These are phyloP conservation scores for Chromobotia macracanthus DNA, from an alignment of 2,797 vertebrate species.

Conservation along the genomic window DNA sequence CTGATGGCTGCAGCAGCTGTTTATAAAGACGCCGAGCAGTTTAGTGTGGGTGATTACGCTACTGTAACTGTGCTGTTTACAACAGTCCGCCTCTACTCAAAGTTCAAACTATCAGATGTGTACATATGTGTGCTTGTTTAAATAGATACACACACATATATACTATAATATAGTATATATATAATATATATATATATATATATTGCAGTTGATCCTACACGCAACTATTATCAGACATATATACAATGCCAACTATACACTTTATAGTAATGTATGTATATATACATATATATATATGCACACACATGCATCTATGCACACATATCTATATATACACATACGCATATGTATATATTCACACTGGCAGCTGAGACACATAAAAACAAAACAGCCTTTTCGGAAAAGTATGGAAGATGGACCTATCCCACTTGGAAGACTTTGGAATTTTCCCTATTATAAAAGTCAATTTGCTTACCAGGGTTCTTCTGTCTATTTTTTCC, in stretches of 20 bases:
- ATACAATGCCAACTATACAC: too few relatives aligned
- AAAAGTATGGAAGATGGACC: slow-evolving; percentile 50
- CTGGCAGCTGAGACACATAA: slow-evolving; percentile 41
- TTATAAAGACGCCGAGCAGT: slow-evolving; percentile 62
- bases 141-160: too few relatives aligned
- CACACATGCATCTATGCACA: too few relatives aligned
- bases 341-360: not conserved
- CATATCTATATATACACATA: too few relatives aligned
- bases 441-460: slow-evolving; percentile 60
- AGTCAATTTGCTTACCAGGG: slow-evolving; percentile 55
- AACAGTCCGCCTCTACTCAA: slow-evolving; percentile 20
- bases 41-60: slow-evolving; percentile 53
- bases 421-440: slow-evolving; percentile 56
- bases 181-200: too few relatives aligned
- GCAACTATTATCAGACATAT: too few relatives aligned
- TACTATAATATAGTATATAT: too few relatives aligned
- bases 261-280: too few relatives aligned
- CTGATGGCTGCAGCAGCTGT: slow-evolving; percentile 64
- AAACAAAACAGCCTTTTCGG: slow-evolving; percentile 53
- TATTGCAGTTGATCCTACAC: too few relatives aligned
- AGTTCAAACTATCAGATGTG: not conserved
- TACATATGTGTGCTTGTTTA: not conserved
- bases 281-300: too few relatives aligned
- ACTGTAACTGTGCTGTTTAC: slow-evolving; percentile 53
- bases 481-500: slow-evolving; percentile 56